Conservation (phyloP, 2,113 vertebrate genomes). For the Podarcis cretensis region DNA sequence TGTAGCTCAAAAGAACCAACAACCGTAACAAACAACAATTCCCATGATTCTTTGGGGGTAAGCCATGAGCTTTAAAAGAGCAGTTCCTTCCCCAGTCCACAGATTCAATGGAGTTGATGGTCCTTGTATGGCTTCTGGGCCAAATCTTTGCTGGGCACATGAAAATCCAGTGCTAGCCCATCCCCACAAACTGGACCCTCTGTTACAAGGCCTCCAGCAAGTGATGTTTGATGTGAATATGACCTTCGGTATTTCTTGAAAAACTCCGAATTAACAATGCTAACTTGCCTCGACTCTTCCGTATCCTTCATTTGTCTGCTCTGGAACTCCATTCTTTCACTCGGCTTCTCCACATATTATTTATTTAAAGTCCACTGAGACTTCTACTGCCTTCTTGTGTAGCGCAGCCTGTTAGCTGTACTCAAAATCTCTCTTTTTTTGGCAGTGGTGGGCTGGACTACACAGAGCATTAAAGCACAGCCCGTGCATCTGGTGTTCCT, state of each 20-base stretch:
- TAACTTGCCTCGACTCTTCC: background rate
- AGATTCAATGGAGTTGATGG: too few relatives aligned
- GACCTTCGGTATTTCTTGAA: background rate
- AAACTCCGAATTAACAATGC: background rate
- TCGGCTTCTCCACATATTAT: background rate
- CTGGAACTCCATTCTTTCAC: background rate
- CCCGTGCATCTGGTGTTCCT: background rate
- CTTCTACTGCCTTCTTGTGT: background rate
- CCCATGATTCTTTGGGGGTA: too few relatives aligned
- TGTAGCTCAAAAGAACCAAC: too few relatives aligned
- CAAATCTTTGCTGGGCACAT: too few relatives aligned
- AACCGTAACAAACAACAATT: too few relatives aligned
- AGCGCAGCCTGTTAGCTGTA: background rate
- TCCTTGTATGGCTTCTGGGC: too few relatives aligned
- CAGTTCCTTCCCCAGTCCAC: too few relatives aligned
- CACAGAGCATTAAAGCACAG: background rate
- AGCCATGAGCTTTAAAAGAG: too few relatives aligned
- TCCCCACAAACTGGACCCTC: too few relatives aligned
- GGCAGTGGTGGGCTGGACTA: background rate
- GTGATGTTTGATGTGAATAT: too few relatives aligned
- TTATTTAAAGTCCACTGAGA: background rate
- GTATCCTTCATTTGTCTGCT: background rate
- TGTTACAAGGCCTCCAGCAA: too few relatives aligned
- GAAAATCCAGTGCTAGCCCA: too few relatives aligned
- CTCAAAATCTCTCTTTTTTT: background rate